Evolutionary conservation across 23 tunicate species (phyloP).

Genomic region (Botrylloides violaceus): DNA sequence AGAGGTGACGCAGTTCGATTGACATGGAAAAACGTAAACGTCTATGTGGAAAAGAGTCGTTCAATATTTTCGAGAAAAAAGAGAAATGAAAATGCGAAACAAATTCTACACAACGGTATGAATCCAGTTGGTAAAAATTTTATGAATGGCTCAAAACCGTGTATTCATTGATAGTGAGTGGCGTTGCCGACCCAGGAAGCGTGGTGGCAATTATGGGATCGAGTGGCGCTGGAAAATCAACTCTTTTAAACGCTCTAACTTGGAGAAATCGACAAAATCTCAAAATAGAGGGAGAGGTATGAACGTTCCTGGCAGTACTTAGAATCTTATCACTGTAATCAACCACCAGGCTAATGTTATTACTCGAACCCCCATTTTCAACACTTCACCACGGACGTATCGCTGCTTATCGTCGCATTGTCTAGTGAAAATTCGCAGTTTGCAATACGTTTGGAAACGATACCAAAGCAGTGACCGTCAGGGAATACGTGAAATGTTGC

Average conservation of each 20-base stretch:
- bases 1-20: constrained; percentile 18
- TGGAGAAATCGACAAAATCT: constrained; percentile 66
- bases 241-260: constrained; percentile 66
- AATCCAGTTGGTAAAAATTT: too few species aligned
- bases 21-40: constrained; percentile 22
- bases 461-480: too few species aligned
- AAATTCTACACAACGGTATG: constrained; percentile 10
- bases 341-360: too few species aligned
- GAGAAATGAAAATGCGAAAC: neutral
- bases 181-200: constrained; percentile 67
- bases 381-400: too few species aligned
- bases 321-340: too few species aligned
- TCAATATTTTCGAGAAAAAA: neutral
- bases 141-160: too few species aligned
- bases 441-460: too few species aligned
- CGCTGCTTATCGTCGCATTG: too few species aligned
- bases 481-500: neutral
- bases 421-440: too few species aligned
- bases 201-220: constrained; percentile 90
- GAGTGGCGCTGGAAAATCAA: constrained; percentile 89
- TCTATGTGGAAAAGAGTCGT: neutral
- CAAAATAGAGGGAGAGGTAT: constrained; percentile 48
- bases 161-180: constrained; percentile 34
- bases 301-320: too few species aligned
- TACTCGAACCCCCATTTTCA: too few species aligned